Percentiles rank a stretch among this genome's conserved stretches.
phyloP scores from a whole-genome alignment of 2,113 vertebrate species.

The Sciurus niger region DNA sequence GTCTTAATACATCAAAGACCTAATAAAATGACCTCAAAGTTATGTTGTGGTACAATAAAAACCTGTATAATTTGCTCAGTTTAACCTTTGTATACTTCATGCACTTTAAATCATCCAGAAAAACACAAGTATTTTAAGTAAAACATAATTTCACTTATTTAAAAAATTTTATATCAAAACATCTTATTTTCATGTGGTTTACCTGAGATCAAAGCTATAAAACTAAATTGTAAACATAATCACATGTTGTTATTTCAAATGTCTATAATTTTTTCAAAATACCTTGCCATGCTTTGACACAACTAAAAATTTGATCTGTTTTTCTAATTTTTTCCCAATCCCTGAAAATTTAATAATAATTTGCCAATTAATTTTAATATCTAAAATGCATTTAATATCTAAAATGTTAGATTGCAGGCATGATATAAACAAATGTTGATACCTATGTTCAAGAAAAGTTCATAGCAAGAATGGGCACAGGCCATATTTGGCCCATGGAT shows the following conservation, averaged over 20 bases:
- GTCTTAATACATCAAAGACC: not conserved
- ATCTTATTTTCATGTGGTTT: not conserved
- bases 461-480: not conserved
- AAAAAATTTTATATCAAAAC: not conserved
- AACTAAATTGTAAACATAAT: not conserved
- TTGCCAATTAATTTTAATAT: not conserved
- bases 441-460: not conserved
- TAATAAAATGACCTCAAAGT: not conserved
- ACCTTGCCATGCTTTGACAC: not conserved
- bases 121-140: not conserved
- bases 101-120: not conserved
- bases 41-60: not conserved
- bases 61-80: not conserved
- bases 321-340: not conserved
- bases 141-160: not conserved
- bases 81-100: not conserved
- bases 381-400: not conserved
- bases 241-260: not conserved
- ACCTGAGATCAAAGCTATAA: not conserved
- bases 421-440: not conserved
- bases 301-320: not conserved
- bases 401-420: not conserved
- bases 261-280: not conserved
- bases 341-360: not conserved
- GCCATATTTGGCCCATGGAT: not conserved